phyloP scores from a whole-genome alignment of 2,888 invertebrate species.

The Eristalis intricaria region DNA sequence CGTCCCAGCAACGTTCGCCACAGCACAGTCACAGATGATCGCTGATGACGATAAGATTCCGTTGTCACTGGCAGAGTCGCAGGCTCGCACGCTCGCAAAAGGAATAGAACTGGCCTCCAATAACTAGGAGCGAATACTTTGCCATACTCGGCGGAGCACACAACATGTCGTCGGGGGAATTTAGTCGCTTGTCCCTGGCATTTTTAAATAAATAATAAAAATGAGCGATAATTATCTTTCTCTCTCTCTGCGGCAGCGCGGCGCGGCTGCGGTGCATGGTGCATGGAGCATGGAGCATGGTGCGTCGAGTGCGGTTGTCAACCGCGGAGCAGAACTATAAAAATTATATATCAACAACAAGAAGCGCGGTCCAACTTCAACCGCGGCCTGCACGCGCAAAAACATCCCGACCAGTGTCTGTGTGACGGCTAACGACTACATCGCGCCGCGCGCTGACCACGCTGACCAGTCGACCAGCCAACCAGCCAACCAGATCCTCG shows the following conservation, averaged over 20 bases:
- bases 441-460: slow-evolving; percentile 7
- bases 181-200: slow-evolving; percentile 67
- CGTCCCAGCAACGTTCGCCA: slow-evolving; percentile 35
- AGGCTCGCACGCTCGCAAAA: slow-evolving; percentile 23
- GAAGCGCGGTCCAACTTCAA: slow-evolving; percentile 54
- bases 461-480: slow-evolving; percentile 25
- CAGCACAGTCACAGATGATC: slow-evolving; percentile 30
- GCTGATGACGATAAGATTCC: slow-evolving; percentile 60
- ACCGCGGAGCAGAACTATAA: slow-evolving; percentile 40
- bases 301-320: slow-evolving; percentile 23
- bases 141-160: slow-evolving; percentile 49
- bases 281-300: neutral
- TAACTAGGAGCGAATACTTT: slow-evolving; percentile 67
- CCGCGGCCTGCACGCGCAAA: slow-evolving; percentile 38
- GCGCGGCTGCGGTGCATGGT: neutral
- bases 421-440: slow-evolving; percentile 30
- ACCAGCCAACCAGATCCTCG: neutral
- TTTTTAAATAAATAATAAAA: slow-evolving; percentile 72
- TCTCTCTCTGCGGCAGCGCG: slow-evolving; percentile 15
- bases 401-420: slow-evolving; percentile 47
- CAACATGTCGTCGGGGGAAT: slow-evolving; percentile 65
- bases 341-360: slow-evolving; percentile 56
- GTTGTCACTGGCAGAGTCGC: slow-evolving; percentile 21
- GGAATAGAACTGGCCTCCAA: slow-evolving; percentile 32
- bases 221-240: slow-evolving; percentile 70